These are phyloP conservation scores for Condylura cristata DNA, from an alignment of 2,113 vertebrate genomes.

Conservation along the genomic window DNA sequence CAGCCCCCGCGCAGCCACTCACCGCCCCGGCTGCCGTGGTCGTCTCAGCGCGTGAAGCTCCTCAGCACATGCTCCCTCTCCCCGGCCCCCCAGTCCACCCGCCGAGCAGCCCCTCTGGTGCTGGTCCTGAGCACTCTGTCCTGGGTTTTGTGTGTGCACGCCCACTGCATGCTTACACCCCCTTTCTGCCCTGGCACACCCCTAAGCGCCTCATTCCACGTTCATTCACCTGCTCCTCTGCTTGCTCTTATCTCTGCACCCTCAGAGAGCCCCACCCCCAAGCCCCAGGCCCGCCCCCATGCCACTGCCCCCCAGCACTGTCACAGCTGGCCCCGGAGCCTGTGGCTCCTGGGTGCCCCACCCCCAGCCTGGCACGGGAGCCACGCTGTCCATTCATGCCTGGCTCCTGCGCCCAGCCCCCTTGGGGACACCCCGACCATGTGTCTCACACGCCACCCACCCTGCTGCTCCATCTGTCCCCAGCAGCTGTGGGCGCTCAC, in stretches of 20 bases:
- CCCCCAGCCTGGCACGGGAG: not conserved
- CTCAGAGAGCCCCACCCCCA: not conserved
- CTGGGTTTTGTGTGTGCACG: not conserved
- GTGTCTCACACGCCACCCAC: not conserved
- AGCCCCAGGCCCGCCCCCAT: not conserved
- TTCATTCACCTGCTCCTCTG: not conserved
- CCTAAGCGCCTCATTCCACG: not conserved
- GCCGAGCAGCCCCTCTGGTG: rapidly evolving
- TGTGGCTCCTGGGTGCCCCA: not conserved
- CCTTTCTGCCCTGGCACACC: not conserved
- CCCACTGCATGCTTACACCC: not conserved
- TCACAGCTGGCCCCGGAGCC: not conserved
- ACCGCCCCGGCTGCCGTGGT: not conserved
- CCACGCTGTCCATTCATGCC: not conserved
- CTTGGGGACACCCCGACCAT: not conserved
- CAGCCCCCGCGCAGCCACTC: not conserved
- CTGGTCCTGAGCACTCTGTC: not conserved
- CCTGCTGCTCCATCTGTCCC: slow-evolving; percentile 15
- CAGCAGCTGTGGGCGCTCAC: not conserved
- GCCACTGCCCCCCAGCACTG: not conserved
- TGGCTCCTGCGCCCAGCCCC: not conserved
- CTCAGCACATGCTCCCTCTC: not conserved
- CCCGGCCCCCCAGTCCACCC: not conserved
- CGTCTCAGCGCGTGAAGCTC: not conserved
- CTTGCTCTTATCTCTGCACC: not conserved